Evolutionary conservation across 2,888 invertebrate species (phyloP), one percentile per base, ranked within the genome.

Genomic region (Drosophila leonis): DNA sequence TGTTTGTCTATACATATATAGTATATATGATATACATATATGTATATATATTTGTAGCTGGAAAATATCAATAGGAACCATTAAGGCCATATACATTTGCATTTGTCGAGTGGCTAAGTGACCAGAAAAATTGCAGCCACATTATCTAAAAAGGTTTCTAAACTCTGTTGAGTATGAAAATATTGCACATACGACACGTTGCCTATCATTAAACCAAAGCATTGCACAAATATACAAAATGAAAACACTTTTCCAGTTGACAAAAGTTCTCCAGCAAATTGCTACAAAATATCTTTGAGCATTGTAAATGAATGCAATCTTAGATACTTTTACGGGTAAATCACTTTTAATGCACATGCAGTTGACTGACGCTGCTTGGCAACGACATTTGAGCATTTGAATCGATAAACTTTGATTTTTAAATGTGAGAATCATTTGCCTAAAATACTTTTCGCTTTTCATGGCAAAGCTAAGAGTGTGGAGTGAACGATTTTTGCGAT

Each of bases 51-150:
- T 37, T 44, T 65, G 49, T 12, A 33, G 18, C 24, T 46, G 5
- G 10, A 31, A 13, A 18, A 37, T 48, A 59, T 48, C 48, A 15
- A 48, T 48, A 59, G 48, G 59, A 59, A 20, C 48, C 48, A 59
- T 59, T 54, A 54, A 57, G 37, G n/a, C 5, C 37, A 37, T 18
- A 18, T 59, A 29, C 18, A 59, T 48, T 61, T 77, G 18, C 60
- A 44, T 41, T 56, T 61, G 44, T 60, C 31, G 46, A 63, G n/a
- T 46, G 27, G 44, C 41, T 46, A 72, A 70, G 44, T 51, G 41
- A 37, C 12, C 62, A 57, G 39, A 61, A 76, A 65, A 62, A 65
- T 71, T 63, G 72, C 59, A 72, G 62, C 15, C 27, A 42, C 64
- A 64, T 60, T 64, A 64, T 41, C 24, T 20, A 44, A 54, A 64